Evolutionary conservation across 2,797 vertebrate genomes (phyloP).

Genomic region (Rhinophrynus dorsalis): DNA sequence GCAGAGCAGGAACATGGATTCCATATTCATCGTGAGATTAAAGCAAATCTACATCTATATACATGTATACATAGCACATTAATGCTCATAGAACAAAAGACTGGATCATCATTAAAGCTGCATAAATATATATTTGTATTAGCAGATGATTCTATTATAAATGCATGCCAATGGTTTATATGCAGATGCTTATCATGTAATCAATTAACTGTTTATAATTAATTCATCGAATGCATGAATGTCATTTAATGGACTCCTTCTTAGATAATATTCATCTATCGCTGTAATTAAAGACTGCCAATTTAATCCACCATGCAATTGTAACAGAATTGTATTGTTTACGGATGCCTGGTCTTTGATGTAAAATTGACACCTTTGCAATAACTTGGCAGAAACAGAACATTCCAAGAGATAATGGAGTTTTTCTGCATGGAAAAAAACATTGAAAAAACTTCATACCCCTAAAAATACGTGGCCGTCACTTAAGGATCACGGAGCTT

Average conservation of each 20-base stretch:
- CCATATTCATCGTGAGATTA: constrained; percentile 20
- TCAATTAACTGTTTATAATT: constrained; percentile 48
- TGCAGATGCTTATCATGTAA: constrained; percentile 45
- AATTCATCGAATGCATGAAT: constrained; percentile 43
- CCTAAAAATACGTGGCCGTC: no score
- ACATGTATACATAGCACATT: constrained; percentile 20
- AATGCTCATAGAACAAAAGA: constrained; percentile 3
- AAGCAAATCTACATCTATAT: constrained; percentile 16
- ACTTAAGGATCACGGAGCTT: no score
- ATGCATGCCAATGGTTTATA: constrained; percentile 19
- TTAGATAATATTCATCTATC: constrained; percentile 36
- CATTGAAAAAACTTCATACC: not conserved
- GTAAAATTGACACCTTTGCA: constrained; percentile 20
- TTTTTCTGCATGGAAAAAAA: not conserved
- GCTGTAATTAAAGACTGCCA: constrained; percentile 40
- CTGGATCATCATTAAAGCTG: constrained; percentile 1
- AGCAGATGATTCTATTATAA: constrained; percentile 22
- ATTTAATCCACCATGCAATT: constrained; percentile 25
- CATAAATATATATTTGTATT: constrained; percentile 41
- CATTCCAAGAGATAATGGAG: constrained; percentile 7
- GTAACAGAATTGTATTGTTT: constrained; percentile 34
- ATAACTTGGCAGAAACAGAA: constrained; percentile 28
- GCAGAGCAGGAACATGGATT: not conserved
- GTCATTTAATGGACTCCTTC: constrained; percentile 43
- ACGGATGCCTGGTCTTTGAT: not conserved